A percentile compares a stretch with the other conserved stretches of the same genome.
Evolutionary conservation across 1,140 invertebrate genomes (phyloP).

Genomic region (Zaprionus ornatus): DNA sequence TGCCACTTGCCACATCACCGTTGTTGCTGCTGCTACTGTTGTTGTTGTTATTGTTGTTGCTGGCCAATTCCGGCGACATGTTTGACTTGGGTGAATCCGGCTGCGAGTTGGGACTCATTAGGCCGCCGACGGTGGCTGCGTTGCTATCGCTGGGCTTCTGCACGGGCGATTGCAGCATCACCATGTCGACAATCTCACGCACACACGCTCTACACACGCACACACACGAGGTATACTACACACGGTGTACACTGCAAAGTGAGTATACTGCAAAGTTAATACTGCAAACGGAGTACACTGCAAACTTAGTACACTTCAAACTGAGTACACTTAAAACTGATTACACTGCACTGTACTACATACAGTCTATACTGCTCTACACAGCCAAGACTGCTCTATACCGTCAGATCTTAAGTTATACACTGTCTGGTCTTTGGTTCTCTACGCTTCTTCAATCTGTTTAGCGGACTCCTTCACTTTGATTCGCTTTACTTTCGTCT

Average conservation of each 20-base stretch:
- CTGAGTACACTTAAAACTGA: neutral
- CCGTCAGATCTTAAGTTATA: no score
- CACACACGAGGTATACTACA: neutral
- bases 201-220: neutral
- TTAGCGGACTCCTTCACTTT: no score
- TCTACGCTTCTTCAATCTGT: no score
- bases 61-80: conserved; percentile 66
- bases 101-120: conserved; percentile 80
- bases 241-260: neutral
- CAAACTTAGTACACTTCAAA: no score
- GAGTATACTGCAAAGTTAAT: neutral
- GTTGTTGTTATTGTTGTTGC: conserved; percentile 13
- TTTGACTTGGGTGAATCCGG: conserved; percentile 81
- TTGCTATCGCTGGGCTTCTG: conserved; percentile 69
- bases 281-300: no score
- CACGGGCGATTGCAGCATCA: conserved; percentile 83
- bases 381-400: no score
- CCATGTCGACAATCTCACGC: conserved; percentile 53
- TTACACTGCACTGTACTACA: conserved; percentile 1
- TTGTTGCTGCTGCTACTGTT: conserved; percentile 19
- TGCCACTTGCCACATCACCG: conserved; percentile 5
- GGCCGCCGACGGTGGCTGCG: conserved; percentile 59
- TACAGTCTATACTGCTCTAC: neutral
- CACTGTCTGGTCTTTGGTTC: no score
- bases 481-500: no score